A percentile compares a stretch with the other conserved stretches of the same genome.
Evolutionary conservation across 1,140 invertebrate genomes (phyloP).

Genomic region (Geopemphigus sp.): DNA sequence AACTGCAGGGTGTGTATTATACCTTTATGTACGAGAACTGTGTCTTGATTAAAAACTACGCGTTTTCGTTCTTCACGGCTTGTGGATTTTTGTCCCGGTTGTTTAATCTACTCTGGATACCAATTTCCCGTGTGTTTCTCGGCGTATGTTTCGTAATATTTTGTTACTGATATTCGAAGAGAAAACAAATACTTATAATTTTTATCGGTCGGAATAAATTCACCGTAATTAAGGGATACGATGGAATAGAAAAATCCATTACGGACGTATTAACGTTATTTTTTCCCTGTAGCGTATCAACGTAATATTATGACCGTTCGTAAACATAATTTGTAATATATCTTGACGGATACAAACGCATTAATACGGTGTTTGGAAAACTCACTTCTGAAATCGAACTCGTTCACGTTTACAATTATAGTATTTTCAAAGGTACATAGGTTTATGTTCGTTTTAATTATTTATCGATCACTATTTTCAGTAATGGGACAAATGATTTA

Average conservation of each 20-base stretch:
- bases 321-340: too few relatives aligned
- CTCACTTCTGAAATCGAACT: too few relatives aligned
- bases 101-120: background rate
- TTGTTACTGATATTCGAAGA: background rate
- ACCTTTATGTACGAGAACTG: background rate
- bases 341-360: too few relatives aligned
- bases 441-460: too few relatives aligned
- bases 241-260: background rate
- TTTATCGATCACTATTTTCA: too few relatives aligned
- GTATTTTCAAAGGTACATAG: too few relatives aligned
- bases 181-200: background rate
- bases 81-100: background rate
- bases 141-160: background rate
- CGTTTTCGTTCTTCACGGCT: background rate
- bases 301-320: too few relatives aligned
- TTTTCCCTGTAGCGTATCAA: too few relatives aligned
- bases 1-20: background rate
- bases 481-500: too few relatives aligned
- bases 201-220: background rate
- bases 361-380: too few relatives aligned
- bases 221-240: background rate
- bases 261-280: too few relatives aligned
- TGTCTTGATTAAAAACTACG: slow-evolving; percentile 34
- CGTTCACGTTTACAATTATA: too few relatives aligned
- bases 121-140: slow-evolving; percentile 5